Conservation (phyloP, 2,888 invertebrate species). For the Netelia melanura region DNA sequence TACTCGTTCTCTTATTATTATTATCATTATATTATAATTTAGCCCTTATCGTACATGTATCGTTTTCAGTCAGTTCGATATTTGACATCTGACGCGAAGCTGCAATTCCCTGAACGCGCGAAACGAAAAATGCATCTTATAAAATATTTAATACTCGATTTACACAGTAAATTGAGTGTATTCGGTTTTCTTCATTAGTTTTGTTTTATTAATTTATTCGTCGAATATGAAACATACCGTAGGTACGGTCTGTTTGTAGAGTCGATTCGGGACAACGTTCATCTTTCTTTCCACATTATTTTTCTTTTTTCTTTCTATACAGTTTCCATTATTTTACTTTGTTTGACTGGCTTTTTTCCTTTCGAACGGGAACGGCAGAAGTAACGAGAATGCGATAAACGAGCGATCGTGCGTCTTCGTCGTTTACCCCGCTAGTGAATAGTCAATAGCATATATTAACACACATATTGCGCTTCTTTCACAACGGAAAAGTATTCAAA, state of each 20-base stretch:
- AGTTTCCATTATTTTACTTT: too few species aligned
- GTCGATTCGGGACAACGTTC: neutral
- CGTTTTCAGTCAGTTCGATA: neutral
- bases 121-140: conserved; percentile 56
- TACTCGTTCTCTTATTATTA: neutral
- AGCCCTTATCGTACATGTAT: neutral
- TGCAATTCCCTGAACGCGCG: conserved; percentile 6
- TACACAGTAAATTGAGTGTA: conserved; percentile 41
- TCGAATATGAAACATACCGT: conserved; percentile 16
- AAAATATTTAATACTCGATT: conserved; percentile 67
- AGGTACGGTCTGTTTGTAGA: conserved; percentile 19
- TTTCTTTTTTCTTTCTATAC: conserved; percentile 24
- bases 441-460: too few species aligned
- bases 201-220: neutral
- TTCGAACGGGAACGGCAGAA: neutral
- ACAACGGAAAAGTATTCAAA: too few species aligned
- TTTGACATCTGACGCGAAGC: neutral
- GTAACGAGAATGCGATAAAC: neutral
- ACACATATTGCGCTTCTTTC: too few species aligned
- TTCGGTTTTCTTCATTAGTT: neutral
- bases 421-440: too few species aligned
- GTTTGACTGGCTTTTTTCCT: neutral
- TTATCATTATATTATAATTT: neutral
- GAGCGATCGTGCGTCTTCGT: too few species aligned
- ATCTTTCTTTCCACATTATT: neutral